These are phyloP conservation scores for Solenopsis invicta DNA, from an alignment of 1,140 invertebrate species.

Conservation along the genomic window DNA sequence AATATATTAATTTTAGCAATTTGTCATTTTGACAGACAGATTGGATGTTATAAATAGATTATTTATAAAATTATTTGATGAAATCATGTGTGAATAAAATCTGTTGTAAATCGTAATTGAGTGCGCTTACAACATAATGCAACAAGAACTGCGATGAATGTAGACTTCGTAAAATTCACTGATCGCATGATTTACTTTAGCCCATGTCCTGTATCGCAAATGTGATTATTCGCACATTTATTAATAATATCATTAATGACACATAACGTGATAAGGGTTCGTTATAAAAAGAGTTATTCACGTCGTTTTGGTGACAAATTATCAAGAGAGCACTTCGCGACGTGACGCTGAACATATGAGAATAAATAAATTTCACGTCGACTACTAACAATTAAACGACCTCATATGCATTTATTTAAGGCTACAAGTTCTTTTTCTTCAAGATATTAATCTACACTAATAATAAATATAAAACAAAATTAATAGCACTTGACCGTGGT, in stretches of 20 bases:
- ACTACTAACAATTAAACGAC: slow-evolving; percentile 21
- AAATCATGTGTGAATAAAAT: not conserved
- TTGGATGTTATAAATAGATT: not conserved
- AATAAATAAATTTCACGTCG: slow-evolving; percentile 29
- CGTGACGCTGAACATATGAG: not conserved
- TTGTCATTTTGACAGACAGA: not conserved
- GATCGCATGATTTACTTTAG: not conserved
- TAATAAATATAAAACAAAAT: not conserved
- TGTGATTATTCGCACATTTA: slow-evolving; percentile 50
- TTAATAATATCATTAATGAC: slow-evolving; percentile 39
- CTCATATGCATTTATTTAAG: slow-evolving; percentile 4
- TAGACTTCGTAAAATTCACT: slow-evolving; percentile 14
- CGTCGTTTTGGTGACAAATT: not conserved
- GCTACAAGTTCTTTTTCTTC: not conserved
- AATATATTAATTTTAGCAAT: not conserved
- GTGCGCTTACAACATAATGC: not conserved
- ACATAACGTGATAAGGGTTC: slow-evolving; percentile 9
- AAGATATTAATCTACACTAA: slow-evolving; percentile 1
- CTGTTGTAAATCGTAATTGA: not conserved
- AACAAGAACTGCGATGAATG: not conserved
- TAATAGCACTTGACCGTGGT: not conserved
- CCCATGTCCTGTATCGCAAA: not conserved
- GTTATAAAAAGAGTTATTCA: slow-evolving; percentile 35
- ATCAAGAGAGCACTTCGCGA: not conserved
- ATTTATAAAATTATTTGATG: not conserved